Base-by-base conservation (phyloP, 2,797 vertebrate genomes). In the Sylvilagus floridanus region DNA sequence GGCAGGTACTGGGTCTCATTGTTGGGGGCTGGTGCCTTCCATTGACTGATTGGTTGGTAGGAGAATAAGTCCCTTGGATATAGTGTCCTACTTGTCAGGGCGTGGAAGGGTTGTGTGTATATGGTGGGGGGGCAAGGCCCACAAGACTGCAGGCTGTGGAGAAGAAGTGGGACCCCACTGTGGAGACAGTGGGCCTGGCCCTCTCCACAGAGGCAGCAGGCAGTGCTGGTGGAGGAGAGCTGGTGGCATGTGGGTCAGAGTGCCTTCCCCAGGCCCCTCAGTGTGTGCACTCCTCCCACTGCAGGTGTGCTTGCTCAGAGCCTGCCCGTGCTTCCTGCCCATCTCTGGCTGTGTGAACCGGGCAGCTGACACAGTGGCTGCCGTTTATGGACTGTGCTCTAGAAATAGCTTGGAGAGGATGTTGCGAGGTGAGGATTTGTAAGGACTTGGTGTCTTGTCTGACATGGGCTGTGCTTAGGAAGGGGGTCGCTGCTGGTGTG, bases 391-490 rank as follows among this genome's bases (percentile, higher is more conserved):
- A 42, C 71, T 13, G 4, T n/a, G 32, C 26, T 52, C 50, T 47
- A 17, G 75, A 85, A 79, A 22, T 21, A 21, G 28, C 62, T 78
- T 21, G 47, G 30, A 63, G 75, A 17, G 17, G 57, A 13, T 47
- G n/a, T 35, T 17, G n/a, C 7, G 71, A 47, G 42, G 42, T 47
- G 1, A 47, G 42, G 8, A 9, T 47, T 47, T 9, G 42, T 8
- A 47, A 47, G 78, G 13, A 88, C 52, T 79, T 12, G 4, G 73
- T 32, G 3, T 69, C 78, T 30, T 26, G 12, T 28, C 60, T 4
- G 1, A 28, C 26, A 0, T 0, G 30, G 50, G 52, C 2, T 0
- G 68, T 68, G 57, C 5, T 1, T 0, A 14, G 65, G 12, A 10
- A 16, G 28, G 4, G 9, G 76, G 37, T 30, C 17, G 6, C 22